Evolutionary conservation across 2,797 vertebrate species (phyloP), one percentile per base, ranked within the genome.

Genomic region (Macroramphosus scolopax): DNA sequence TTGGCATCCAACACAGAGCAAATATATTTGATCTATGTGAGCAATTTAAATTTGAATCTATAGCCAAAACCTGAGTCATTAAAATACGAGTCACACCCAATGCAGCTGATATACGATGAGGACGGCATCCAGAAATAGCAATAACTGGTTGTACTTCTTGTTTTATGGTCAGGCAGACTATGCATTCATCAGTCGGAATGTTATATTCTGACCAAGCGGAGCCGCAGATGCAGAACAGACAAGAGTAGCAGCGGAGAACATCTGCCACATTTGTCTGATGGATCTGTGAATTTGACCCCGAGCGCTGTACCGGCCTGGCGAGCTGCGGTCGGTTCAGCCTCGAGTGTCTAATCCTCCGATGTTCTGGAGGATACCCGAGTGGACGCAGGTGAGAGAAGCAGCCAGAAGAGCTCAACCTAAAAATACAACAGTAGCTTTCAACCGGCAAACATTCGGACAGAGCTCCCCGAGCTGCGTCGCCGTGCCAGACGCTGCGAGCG

Each of bases 401-500:
- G 77, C 60, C 76, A 75, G 56, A 71, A 52, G 29, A 5, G 1
- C 33, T 66, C 44, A 51, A 37, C 36, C 46, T 61, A 17, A 63
- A 67, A 63, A 51, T 46, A 69, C 59, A 63, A 68, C 39, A 58
- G 63, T 60, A 72, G 43, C 61, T 70, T 81, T 62, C 50, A 52
- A 66, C 53, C 32, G 46, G 5, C 17, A 49, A 17, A 63, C 52
- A 63, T 57, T 47, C 48, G 51, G 47, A 8, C 35, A 15, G 48
- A 42, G 25, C 40, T 31, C 24, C 5, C 4, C 0, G 34, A 10
- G 7, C 14, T 31, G 17, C 48, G 67, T 58, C 8, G 32, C 41
- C 17, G 33, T 0, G 10, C 38, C 33, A 48, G 51, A 31, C 22
- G 12, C 39, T 20, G 42, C 41, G 63, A 53, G 40, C 25, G 63